phyloP scores from a whole-genome alignment of 2,888 invertebrate species.

The Sthenelais limicola region DNA sequence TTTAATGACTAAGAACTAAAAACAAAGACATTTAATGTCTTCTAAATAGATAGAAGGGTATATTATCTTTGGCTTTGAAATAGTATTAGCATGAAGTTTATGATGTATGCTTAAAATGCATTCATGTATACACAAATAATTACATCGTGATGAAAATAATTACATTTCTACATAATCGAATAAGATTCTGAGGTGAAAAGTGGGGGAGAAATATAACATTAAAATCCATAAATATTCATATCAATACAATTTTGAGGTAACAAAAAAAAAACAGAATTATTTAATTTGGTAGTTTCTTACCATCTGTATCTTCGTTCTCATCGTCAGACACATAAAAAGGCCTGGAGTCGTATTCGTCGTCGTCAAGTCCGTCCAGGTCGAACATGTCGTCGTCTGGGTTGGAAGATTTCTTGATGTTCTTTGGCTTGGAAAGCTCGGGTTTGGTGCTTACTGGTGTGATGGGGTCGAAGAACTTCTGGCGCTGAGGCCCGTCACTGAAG shows the following conservation, averaged over 20 bases:
- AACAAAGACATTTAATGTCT: no score
- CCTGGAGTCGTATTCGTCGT: constrained; percentile 74
- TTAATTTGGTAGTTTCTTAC: constrained; percentile 74
- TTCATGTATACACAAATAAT: no score
- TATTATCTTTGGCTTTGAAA: no score
- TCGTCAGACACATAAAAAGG: constrained; percentile 73
- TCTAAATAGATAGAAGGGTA: no score
- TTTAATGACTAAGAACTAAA: no score
- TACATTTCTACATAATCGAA: no score
- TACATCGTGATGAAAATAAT: no score
- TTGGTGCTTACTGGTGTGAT: not conserved
- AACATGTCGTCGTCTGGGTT: constrained; percentile 27
- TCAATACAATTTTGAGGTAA: not conserved
- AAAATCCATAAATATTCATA: no score
- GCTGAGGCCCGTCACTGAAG: not conserved
- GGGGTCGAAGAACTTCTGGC: not conserved
- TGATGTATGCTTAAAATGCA: no score
- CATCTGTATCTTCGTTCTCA: constrained; percentile 79
- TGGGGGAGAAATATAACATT: no score
- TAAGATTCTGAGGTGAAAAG: no score
- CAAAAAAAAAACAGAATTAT: not conserved
- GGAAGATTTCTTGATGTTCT: not conserved
- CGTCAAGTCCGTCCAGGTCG: constrained; percentile 74
- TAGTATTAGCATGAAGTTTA: no score
- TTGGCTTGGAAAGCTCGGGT: not conserved